phyloP scores from a whole-genome alignment of 2,797 vertebrate species.

The Corythornis leucogaster region DNA sequence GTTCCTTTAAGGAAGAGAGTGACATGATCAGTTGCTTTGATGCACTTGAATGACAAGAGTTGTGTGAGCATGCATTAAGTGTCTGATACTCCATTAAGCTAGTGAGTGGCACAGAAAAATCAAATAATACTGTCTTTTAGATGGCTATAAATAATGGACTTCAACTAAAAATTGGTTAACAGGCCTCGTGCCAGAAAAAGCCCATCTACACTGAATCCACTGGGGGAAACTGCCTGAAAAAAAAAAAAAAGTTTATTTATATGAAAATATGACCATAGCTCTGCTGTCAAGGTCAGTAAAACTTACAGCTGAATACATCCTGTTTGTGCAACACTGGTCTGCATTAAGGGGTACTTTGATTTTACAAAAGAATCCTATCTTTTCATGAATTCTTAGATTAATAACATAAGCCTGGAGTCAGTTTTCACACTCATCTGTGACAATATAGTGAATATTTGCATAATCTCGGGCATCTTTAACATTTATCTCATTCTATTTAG shows the following conservation, averaged over 20 bases:
- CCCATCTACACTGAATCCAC: neutral
- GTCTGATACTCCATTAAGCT: neutral
- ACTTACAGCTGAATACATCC: neutral
- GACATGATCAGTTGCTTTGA: neutral
- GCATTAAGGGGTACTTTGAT: neutral
- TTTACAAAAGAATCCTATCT: neutral
- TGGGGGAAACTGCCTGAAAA: neutral
- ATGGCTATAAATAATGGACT: neutral
- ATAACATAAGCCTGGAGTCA: neutral
- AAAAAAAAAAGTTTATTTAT: neutral
- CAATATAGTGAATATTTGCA: neutral
- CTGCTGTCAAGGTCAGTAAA: neutral
- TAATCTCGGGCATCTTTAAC: neutral
- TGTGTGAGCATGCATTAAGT: neutral
- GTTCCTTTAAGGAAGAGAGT: neutral
- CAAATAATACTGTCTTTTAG: neutral
- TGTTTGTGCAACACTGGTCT: neutral
- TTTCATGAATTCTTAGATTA: neutral
- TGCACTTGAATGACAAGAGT: neutral
- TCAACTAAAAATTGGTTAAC: neutral
- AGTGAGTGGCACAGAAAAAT: neutral
- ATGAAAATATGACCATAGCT: neutral
- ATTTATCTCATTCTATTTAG: neutral
- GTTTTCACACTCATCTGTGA: neutral
- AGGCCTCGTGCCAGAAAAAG: neutral